These are phyloP conservation scores for Electrona antarctica DNA, from an alignment of 2,113 vertebrate species.

Conservation along the genomic window DNA sequence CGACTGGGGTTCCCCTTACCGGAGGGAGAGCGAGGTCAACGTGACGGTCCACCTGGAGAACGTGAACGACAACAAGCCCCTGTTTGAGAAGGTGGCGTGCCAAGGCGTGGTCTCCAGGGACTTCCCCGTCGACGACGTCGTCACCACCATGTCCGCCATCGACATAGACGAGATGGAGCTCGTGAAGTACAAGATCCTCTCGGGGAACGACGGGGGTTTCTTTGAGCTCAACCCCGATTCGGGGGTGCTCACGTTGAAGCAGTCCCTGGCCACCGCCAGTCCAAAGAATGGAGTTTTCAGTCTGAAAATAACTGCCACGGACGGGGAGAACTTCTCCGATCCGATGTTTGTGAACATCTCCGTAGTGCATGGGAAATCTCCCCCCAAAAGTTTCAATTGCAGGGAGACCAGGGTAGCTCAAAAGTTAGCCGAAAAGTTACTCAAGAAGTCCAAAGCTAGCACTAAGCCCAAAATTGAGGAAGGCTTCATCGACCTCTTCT, in stretches of 20 bases:
- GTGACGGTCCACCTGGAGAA: conserved; percentile 92
- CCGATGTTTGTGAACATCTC: conserved; percentile 96
- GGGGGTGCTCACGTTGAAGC: conserved; percentile 88
- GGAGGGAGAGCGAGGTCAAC: conserved; percentile 93
- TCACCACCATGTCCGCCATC: conserved; percentile 95
- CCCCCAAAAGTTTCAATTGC: conserved; percentile 89
- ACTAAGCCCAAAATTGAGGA: conserved; percentile 89
- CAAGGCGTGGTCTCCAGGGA: conserved; percentile 90
- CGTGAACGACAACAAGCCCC: conserved; percentile 93
- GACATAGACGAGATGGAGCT: conserved; percentile 94
- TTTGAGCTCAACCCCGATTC: conserved; percentile 96
- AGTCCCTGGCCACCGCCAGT: conserved; percentile 82
- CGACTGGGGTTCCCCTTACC: conserved; percentile 96
- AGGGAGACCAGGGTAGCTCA: conserved; percentile 94
- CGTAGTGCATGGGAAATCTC: conserved; percentile 85
- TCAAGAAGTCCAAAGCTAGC: conserved; percentile 92
- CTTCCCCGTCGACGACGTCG: conserved; percentile 88
- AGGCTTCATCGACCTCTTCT: conserved; percentile 94
- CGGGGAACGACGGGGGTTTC: conserved; percentile 91
- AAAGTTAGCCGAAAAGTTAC: conserved; percentile 93
- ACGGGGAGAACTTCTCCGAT: conserved; percentile 95
- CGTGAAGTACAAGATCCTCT: conserved; percentile 96
- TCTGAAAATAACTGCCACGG: conserved; percentile 93
- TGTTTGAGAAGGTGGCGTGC: conserved; percentile 95
- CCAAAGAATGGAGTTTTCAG: conserved; percentile 85